Base-by-base conservation (phyloP, 1,140 invertebrate genomes). In the Papilio polyxenes region DNA sequence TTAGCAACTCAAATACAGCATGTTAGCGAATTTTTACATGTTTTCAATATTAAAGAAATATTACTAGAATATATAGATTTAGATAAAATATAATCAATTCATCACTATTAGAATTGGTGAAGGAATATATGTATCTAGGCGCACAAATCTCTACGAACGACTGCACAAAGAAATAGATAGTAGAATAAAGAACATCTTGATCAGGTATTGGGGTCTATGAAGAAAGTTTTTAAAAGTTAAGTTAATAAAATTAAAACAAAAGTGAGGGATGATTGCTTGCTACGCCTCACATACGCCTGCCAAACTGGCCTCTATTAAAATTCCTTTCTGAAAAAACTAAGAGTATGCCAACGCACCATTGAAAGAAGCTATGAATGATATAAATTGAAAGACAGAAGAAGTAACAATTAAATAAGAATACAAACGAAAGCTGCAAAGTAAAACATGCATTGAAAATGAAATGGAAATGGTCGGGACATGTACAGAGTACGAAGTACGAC, bases 101-200 rank as follows among this genome's bases (percentile, higher is more conserved):
- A 20, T 53, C n/a, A 49, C 17, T 72, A 9, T 40, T 59, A 74
- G 80, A 81, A 51, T 83, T 69, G 44, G 82, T 83, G 2, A 31
- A 69, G 2, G 56, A 77, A 9, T 83, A 81, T 72, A 37, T 83
- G 4, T 83, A 81, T n/a, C 23, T 83, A 37, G 79, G 59, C 6
- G n/a, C 74, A 79, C 13, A 69, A 77, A 78, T 83, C 13, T 81
- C 74, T n/a, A 78, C 78, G 31, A 77, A 81, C 8, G 31, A 62
- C 13, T 75, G 51, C 5, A 81, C 10, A 5, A 44, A 69, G 82
- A 83, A 72, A 65, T 81, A 23, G 56, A 81, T 10, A 40, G 75
- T 65, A 56, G 82, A 49, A 77, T 83, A 8, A 80, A 80, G n/a
- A 37, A 51, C 65, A 75, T 59, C 3, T 81, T 72, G 72, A 81